Evolutionary conservation across 2,888 invertebrate species (phyloP), one percentile per base, ranked within the genome.

Genomic region (Drosophila eohydei): DNA sequence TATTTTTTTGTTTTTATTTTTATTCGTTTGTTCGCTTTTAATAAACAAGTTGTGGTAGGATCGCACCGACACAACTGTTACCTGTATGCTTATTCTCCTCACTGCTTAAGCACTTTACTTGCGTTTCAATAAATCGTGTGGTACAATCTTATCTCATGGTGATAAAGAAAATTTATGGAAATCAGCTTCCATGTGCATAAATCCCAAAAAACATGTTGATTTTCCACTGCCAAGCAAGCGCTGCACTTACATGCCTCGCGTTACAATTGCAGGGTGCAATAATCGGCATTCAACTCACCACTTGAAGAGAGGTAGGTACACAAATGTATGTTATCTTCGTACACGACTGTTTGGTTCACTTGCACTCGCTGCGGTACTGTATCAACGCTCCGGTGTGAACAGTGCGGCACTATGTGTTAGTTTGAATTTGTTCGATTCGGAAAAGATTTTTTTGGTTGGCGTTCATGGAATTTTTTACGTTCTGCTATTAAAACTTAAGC

Each of bases 1-100:
- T 85, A 73, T 88, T 84, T 84, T 87, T 88, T 85, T 88, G 88
- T 85, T 88, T 88, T 87, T 87, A 87, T 87, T 87, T 89, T 87
- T 87, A 89, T 87, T 87, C 84, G 87, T 82, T 86, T 83, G 77
- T 87, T 83, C 89, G 85, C 83, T 76, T 86, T 80, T 77, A 85
- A 88, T 88, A 86, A 77, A 87, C 83, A 83, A 83, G 74, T 81
- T 79, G 68, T 30, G 83, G 67, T 71, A 64, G 81, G 77, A 56
- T 77, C 51, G 59, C 67, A 83, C 63, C 84, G 84, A 88, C 79
- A 52, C 44, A 26, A 16, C 21, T 44, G 51, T 83, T 48, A 69
- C 83, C 81, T 86, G 59, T 57, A 12, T 56, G 55, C 34, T 59
- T 36, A 11, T 55, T 51, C 41, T 5, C 32, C 55, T 43, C 21